phyloP scores from a whole-genome alignment of 2,113 vertebrate species.

The Galeopterus variegatus region DNA sequence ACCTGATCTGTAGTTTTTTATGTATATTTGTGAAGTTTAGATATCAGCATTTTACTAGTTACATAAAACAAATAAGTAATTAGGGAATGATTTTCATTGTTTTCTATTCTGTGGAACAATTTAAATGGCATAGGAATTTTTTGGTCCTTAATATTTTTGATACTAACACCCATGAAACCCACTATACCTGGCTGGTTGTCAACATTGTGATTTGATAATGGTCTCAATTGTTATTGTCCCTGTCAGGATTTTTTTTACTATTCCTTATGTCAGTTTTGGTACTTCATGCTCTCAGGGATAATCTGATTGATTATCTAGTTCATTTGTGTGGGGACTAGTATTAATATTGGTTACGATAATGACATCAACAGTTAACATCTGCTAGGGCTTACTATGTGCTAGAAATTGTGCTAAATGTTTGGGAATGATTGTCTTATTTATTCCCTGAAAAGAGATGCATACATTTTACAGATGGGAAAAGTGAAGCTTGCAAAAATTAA shows the following conservation, averaged over 20 bases:
- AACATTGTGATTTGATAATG: background rate
- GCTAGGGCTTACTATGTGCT: background rate
- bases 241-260: background rate
- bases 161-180: background rate
- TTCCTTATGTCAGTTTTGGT: background rate
- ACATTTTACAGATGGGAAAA: background rate
- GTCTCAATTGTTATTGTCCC: background rate
- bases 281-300: background rate
- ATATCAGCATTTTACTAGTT: background rate
- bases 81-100: background rate
- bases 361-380: background rate
- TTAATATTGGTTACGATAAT: background rate
- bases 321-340: background rate
- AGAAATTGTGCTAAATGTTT: background rate
- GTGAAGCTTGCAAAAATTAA: background rate
- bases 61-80: background rate
- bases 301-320: background rate
- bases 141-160: background rate
- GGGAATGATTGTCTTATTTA: background rate
- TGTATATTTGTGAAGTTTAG: background rate
- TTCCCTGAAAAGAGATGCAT: background rate
- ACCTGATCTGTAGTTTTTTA: background rate
- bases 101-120: background rate
- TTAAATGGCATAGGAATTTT: background rate
- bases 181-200: background rate